A percentile compares a stretch with the other conserved stretches of the same genome.
These are phyloP conservation scores for Pandemis corylana DNA, from an alignment of 2,888 invertebrate species.

Conservation along the genomic window DNA sequence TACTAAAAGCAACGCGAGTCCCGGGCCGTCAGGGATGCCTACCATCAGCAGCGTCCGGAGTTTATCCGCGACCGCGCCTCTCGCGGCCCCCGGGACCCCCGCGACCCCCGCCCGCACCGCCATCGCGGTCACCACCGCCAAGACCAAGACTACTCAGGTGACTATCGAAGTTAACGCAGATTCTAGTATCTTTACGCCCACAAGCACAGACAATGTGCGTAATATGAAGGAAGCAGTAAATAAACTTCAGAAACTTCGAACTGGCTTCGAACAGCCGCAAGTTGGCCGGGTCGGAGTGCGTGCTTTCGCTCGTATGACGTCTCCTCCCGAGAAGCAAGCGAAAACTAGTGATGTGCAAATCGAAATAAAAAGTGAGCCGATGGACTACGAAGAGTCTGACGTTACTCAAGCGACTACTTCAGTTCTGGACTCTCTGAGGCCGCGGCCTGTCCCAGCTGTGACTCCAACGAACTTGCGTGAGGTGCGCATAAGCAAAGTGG, in stretches of 20 bases:
- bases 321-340: conserved; percentile 52
- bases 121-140: conserved; percentile 39
- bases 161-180: conserved; percentile 57
- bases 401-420: conserved; percentile 71
- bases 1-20: conserved; percentile 45
- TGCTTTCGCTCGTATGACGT: conserved; percentile 76
- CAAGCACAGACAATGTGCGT: conserved; percentile 60
- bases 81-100: conserved; percentile 45
- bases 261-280: conserved; percentile 54
- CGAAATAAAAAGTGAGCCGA: conserved; percentile 76
- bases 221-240: conserved; percentile 65
- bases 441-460: conserved; percentile 64
- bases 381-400: conserved; percentile 72
- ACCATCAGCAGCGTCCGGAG: conserved; percentile 72
- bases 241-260: conserved; percentile 63
- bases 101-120: conserved; percentile 42
- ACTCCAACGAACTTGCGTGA: conserved; percentile 60
- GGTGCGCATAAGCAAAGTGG: conserved; percentile 71
- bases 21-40: conserved; percentile 56
- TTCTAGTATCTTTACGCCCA: conserved; percentile 66
- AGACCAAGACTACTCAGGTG: conserved; percentile 53
- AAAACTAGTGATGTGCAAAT: conserved; percentile 59
- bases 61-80: conserved; percentile 55
- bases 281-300: conserved; percentile 75
- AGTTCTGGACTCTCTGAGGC: conserved; percentile 70